These are phyloP conservation scores for Samia ricini DNA, from an alignment of 1,140 invertebrate genomes.

Conservation along the genomic window DNA sequence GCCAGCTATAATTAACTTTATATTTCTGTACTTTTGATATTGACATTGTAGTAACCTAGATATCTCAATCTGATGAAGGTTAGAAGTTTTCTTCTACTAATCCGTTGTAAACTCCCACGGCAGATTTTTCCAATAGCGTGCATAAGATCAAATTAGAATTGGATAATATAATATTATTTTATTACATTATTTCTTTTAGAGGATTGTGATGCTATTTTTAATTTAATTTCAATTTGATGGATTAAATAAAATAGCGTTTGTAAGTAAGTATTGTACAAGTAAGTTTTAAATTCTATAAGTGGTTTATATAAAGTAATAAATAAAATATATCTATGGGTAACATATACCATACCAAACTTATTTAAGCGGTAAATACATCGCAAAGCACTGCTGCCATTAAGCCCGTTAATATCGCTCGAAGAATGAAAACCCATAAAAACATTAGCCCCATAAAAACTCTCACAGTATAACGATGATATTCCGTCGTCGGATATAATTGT, in stretches of 20 bases:
- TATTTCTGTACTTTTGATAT: neutral
- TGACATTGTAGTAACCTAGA: neutral
- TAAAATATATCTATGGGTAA: neutral
- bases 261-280: too few species aligned
- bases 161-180: too few species aligned
- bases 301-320: neutral
- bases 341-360: neutral
- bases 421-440: conserved; percentile 27
- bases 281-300: neutral
- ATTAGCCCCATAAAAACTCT: conserved; percentile 37
- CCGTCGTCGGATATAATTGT: conserved; percentile 37
- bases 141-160: too few species aligned
- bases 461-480: conserved; percentile 43
- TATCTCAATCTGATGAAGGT: neutral
- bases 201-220: too few species aligned
- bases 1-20: neutral
- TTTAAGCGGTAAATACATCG: neutral
- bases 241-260: too few species aligned
- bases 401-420: neutral
- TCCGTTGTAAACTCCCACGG: neutral
- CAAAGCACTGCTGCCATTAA: neutral
- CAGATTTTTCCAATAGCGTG: neutral
- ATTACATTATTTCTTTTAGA: too few species aligned
- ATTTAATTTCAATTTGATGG: too few species aligned
- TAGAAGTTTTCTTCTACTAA: neutral